Base-by-base conservation (phyloP, 2,888 invertebrate species). In the Acronicta aceris region DNA sequence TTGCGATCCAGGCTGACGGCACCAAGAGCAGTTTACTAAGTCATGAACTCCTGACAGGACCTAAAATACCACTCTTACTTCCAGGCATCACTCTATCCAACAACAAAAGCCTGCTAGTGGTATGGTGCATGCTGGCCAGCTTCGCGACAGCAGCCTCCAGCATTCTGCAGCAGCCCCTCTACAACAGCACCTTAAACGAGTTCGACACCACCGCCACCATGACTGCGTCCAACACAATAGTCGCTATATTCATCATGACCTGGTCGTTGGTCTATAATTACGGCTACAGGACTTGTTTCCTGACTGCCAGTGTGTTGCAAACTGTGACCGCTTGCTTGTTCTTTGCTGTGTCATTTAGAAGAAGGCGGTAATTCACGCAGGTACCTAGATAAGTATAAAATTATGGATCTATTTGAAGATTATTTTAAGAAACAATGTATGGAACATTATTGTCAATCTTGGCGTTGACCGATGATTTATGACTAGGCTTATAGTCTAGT, bases 171-270 rank as follows among this genome's bases (percentile, higher is more conserved):
- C 93, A 93, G 49, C 94, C 94, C 0, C 68, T 94, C 0, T 93
- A 91, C 85, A 91, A 90, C 68, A 89, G 88, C 50, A 90, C 92
- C 0, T 76, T 93, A 5, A 93, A 93, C 77, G 94, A 95, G 15
- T 94, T 94, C 79, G 92, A 94, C 57, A 89, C 90, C 0, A 94
- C 93, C 0, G 94, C 94, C 5, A 94, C 94, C 1, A 88, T 89
- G 77, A 91, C 93, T 4, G 85, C 91, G 0, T 90, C 94, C 0
- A 94, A 94, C 73, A 82, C 86, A 0, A 71, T 93, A 5, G 92
- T 91, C 1, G 94, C 93, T 3, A 67, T 85, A 3, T 82, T 88
- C 54, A 77, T 95, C 10, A 86, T 93, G 82, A 68, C 85, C 10
- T 93, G 93, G 91, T 84, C 90, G 1, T 64, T 94, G 7, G 70